Percentiles rank a stretch among this genome's conserved stretches.
phyloP scores from a whole-genome alignment of 2,797 vertebrate genomes.

The Spatula clypeata region DNA sequence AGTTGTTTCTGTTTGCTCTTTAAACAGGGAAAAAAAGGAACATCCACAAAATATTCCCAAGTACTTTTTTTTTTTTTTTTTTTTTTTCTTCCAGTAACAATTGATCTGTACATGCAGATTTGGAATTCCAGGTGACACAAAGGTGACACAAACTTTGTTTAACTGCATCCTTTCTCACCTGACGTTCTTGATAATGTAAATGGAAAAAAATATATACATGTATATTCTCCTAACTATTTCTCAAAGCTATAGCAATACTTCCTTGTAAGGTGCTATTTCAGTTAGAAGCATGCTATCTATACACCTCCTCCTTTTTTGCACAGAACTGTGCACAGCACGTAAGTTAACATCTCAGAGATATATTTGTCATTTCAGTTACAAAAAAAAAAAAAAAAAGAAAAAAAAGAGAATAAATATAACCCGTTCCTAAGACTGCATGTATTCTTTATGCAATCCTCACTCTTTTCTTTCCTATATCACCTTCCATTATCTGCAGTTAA shows the following conservation, averaged over 20 bases:
- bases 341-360: background rate
- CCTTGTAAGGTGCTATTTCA: background rate
- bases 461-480: background rate
- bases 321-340: accelerated
- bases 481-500: background rate
- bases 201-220: background rate
- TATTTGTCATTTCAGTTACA: background rate
- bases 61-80: background rate
- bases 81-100: background rate
- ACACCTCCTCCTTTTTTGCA: background rate
- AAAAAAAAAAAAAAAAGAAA: background rate
- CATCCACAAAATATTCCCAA: background rate
- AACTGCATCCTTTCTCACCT: background rate
- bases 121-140: background rate
- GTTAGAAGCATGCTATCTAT: background rate
- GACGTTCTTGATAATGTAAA: background rate
- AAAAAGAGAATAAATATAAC: background rate
- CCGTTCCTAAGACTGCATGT: background rate
- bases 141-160: background rate
- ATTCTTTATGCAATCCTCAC: background rate
- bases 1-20: background rate
- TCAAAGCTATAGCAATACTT: background rate
- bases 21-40: background rate
- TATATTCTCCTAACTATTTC: background rate
- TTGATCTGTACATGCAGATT: background rate